These are phyloP conservation scores for Microchirus variegatus DNA, from an alignment of 2,797 vertebrate species.

Conservation along the genomic window DNA sequence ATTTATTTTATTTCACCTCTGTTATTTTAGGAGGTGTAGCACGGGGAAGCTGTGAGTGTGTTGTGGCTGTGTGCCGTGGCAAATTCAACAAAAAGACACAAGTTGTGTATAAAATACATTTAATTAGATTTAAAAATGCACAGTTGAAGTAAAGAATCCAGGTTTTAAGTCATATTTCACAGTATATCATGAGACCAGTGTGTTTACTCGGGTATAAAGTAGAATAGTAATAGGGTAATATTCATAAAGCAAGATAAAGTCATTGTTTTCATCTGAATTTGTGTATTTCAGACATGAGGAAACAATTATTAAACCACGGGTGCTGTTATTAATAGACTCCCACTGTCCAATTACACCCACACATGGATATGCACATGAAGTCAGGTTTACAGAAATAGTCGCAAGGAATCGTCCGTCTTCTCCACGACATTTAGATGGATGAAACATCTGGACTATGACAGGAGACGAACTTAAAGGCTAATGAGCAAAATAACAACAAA, in stretches of 20 bases:
- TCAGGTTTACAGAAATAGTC: constrained; percentile 15
- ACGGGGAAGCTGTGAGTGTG: background rate
- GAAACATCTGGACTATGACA: constrained; percentile 32
- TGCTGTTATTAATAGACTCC: constrained; percentile 18
- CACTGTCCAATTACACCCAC: constrained; percentile 10
- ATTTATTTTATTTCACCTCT: background rate
- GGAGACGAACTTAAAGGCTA: constrained; percentile 27
- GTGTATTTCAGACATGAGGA: constrained; percentile 2
- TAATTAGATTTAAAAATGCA: constrained; percentile 8
- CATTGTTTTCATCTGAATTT: constrained; percentile 4
- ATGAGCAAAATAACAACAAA: constrained; percentile 28
- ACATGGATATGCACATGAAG: constrained; percentile 2
- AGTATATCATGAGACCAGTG: no score
- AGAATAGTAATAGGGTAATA: no score
- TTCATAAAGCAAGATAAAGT: no score
- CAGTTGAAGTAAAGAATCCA: background rate
- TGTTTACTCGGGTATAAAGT: no score
- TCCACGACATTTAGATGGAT: constrained; percentile 24
- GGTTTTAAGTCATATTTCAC: no score
- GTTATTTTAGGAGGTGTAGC: background rate
- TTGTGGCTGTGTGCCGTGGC: background rate
- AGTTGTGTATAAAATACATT: constrained; percentile 15
- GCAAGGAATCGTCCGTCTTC: constrained; percentile 16
- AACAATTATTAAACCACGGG: constrained; percentile 9
- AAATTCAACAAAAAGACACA: constrained; percentile 4